A percentile compares a stretch with the other conserved stretches of the same genome.
phyloP scores from a whole-genome alignment of 2,797 vertebrate species.

The Sebastolobus altivelis region DNA sequence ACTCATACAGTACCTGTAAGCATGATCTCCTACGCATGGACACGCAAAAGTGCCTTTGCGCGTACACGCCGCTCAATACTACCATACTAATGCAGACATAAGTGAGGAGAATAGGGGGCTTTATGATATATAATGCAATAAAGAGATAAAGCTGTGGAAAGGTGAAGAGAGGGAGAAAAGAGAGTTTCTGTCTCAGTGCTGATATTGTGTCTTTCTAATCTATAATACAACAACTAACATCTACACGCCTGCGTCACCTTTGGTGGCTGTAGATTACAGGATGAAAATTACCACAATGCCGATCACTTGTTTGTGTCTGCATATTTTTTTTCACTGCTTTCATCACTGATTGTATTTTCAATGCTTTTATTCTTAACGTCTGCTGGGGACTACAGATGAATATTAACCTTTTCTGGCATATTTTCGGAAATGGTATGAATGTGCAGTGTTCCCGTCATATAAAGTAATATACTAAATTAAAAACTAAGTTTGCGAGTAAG shows the following conservation, averaged over 20 bases:
- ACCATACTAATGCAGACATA: conserved; percentile 56
- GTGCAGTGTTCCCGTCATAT: background rate
- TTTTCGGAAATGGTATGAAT: background rate
- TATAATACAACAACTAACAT: conserved; percentile 28
- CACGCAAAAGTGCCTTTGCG: conserved; percentile 64
- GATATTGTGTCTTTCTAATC: conserved; percentile 23
- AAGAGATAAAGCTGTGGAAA: conserved; percentile 31
- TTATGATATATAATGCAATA: conserved; percentile 62
- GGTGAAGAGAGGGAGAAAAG: conserved; percentile 37
- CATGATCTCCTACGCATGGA: conserved; percentile 74
- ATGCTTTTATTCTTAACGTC: background rate
- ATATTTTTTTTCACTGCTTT: background rate
- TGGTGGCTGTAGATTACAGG: conserved; percentile 42
- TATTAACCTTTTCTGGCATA: background rate
- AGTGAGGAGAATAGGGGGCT: conserved; percentile 45
- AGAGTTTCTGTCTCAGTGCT: conserved; percentile 19
- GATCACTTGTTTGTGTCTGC: background rate
- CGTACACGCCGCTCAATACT: conserved; percentile 65
- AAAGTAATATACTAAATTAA: conserved; percentile 5
- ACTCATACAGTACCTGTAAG: conserved; percentile 87
- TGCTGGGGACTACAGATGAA: background rate
- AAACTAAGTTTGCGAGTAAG: conserved; percentile 51
- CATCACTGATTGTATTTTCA: background rate
- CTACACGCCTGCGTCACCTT: conserved; percentile 27
- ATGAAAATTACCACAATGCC: conserved; percentile 37